Conservation (phyloP, 1,140 invertebrate species). For the Archegozetes longisetosus region DNA sequence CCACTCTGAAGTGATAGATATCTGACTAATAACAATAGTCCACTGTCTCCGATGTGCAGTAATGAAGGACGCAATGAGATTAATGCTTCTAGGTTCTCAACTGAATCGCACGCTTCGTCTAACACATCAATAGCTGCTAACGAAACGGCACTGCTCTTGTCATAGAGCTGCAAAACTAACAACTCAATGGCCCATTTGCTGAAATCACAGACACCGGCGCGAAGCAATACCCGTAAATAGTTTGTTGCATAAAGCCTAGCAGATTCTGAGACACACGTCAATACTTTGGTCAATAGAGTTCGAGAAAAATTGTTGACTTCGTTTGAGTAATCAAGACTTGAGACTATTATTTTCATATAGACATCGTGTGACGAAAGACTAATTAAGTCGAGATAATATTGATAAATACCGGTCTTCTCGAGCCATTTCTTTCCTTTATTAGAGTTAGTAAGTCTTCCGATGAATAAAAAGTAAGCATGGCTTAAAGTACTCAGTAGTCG, state of each 20-base stretch:
- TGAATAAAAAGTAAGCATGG: conserved; percentile 82
- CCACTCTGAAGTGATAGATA: conserved; percentile 57
- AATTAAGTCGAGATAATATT: conserved; percentile 37
- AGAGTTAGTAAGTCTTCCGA: conserved; percentile 66
- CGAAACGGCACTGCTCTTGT: conserved; percentile 50
- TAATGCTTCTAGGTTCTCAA: conserved; percentile 58
- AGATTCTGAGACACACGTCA: conserved; percentile 37
- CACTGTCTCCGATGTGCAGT: conserved; percentile 59
- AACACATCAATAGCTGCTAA: conserved; percentile 59
- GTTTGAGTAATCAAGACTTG: conserved; percentile 64
- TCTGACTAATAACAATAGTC: conserved; percentile 60
- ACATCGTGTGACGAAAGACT: conserved; percentile 52
- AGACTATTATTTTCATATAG: conserved; percentile 79
- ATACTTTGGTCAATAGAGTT: conserved; percentile 31
- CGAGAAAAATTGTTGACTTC: conserved; percentile 43
- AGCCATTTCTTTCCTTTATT: conserved; percentile 48
- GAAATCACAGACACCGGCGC: conserved; percentile 42
- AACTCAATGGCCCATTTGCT: conserved; percentile 59
- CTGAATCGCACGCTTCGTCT: conserved; percentile 71
- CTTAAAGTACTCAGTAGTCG: conserved; percentile 71
- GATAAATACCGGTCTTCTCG: conserved; percentile 56
- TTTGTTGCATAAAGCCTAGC: conserved; percentile 75
- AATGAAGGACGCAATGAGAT: conserved; percentile 50
- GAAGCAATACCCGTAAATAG: conserved; percentile 64
- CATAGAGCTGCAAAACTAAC: conserved; percentile 60